A percentile compares a stretch with the other conserved stretches of the same genome.
These are phyloP conservation scores for Ectropis grisescens DNA, from an alignment of 1,140 invertebrate genomes.

Conservation along the genomic window DNA sequence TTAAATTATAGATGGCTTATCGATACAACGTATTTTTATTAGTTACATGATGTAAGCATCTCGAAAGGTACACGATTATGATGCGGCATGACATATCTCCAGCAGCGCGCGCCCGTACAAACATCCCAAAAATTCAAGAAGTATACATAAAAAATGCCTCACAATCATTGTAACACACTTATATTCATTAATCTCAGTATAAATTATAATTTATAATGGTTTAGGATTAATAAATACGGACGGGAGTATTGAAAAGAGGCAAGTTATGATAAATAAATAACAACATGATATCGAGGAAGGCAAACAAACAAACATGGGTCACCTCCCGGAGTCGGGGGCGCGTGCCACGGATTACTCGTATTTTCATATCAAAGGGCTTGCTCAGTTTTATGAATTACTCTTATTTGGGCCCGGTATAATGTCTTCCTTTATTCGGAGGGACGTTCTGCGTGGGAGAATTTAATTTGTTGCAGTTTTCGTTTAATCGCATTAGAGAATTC, in stretches of 20 bases:
- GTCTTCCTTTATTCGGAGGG: constrained; percentile 41
- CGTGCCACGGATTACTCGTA: constrained; percentile 55
- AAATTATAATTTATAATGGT: constrained; percentile 51
- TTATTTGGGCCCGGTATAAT: constrained; percentile 34
- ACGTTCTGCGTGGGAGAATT: constrained; percentile 53
- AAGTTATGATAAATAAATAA: constrained; percentile 42
- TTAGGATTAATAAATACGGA: constrained; percentile 43
- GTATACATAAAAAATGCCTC: constrained; percentile 27
- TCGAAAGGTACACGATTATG: too few relatives aligned
- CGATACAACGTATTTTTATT: too few relatives aligned
- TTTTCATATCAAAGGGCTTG: constrained; percentile 62
- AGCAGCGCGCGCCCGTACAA: background rate
- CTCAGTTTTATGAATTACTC: constrained; percentile 57
- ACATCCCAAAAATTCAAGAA: constrained; percentile 25
- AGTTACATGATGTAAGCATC: too few relatives aligned
- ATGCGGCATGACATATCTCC: too few relatives aligned
- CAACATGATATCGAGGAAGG: constrained; percentile 21
- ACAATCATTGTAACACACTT: constrained; percentile 44
- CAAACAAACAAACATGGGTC: constrained; percentile 32
- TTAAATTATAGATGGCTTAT: too few relatives aligned
- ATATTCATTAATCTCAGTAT: constrained; percentile 47
- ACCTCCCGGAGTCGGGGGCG: constrained; percentile 31
- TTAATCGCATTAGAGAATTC: constrained; percentile 40
- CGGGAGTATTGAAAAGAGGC: constrained; percentile 38
- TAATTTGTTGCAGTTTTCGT: constrained; percentile 51